Conservation (phyloP, 2,888 invertebrate species). For the Alloscopus bannaensis region DNA sequence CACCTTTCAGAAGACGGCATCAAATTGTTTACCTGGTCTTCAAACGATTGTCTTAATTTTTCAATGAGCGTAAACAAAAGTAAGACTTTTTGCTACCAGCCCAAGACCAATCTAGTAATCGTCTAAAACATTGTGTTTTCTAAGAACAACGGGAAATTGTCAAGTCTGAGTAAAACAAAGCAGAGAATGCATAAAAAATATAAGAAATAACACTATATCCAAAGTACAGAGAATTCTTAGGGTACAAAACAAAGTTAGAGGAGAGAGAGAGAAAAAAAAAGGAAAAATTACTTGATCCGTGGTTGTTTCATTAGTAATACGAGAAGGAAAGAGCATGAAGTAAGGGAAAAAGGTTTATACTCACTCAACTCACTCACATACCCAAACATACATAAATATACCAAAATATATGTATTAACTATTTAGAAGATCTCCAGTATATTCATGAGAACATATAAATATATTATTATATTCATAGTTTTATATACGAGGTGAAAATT, state of each 20-base stretch:
- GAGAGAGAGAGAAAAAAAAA: too few species aligned
- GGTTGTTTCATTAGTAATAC: slow-evolving; percentile 5
- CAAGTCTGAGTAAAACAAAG: slow-evolving; percentile 13
- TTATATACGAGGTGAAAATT: neutral
- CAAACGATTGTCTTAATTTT: slow-evolving; percentile 10
- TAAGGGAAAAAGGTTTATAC: too few species aligned
- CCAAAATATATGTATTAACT: too few species aligned
- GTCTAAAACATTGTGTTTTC: neutral
- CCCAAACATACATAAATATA: too few species aligned
- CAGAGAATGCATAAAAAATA: slow-evolving; percentile 14
- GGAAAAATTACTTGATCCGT: too few species aligned
- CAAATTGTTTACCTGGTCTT: neutral
- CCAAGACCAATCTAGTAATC: neutral
- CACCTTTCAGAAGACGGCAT: too few species aligned
- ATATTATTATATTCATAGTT: slow-evolving; percentile 14
- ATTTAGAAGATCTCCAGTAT: neutral
- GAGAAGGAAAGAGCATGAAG: neutral
- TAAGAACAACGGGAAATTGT: neutral
- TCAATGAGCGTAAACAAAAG: slow-evolving; percentile 3
- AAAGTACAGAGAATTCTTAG: slow-evolving; percentile 24
- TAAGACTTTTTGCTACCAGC: neutral
- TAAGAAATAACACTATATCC: too few species aligned
- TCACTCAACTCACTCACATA: too few species aligned
- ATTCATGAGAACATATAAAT: slow-evolving; percentile 1
- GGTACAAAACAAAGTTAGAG: slow-evolving; percentile 18